phyloP scores from a whole-genome alignment of 2,888 invertebrate species.

The Plagodis pulveraria region DNA sequence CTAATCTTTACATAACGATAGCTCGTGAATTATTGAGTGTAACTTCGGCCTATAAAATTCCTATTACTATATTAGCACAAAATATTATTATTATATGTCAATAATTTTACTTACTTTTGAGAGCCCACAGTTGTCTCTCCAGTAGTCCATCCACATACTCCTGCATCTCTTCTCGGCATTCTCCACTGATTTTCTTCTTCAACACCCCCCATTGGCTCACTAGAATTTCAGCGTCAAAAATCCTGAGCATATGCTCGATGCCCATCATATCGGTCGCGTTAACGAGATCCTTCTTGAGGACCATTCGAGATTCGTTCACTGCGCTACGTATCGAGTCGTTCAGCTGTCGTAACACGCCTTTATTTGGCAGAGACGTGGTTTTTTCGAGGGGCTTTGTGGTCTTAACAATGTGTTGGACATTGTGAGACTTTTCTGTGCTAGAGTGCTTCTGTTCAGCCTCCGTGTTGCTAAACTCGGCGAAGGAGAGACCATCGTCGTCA shows the following conservation, averaged over 20 bases:
- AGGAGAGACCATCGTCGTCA: slow-evolving; percentile 73
- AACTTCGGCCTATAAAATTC: slow-evolving; percentile 18
- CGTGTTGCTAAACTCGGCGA: slow-evolving; percentile 65
- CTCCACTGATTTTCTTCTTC: slow-evolving; percentile 71
- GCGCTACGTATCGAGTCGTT: slow-evolving; percentile 65
- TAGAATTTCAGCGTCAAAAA: slow-evolving; percentile 84
- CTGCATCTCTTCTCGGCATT: slow-evolving; percentile 85
- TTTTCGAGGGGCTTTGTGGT: slow-evolving; percentile 58
- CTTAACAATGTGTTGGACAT: slow-evolving; percentile 78
- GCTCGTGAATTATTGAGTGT: slow-evolving; percentile 29
- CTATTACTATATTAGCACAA: too few species aligned
- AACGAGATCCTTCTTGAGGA: slow-evolving; percentile 45
- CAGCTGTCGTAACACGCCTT: slow-evolving; percentile 62
- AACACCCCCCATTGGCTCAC: slow-evolving; percentile 83
- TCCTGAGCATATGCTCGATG: slow-evolving; percentile 81
- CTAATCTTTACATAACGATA: slow-evolving; percentile 39
- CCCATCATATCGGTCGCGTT: slow-evolving; percentile 54
- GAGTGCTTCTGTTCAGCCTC: slow-evolving; percentile 55
- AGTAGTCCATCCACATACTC: slow-evolving; percentile 85
- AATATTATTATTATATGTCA: neutral
- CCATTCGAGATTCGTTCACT: slow-evolving; percentile 70
- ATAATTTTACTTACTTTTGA: slow-evolving; percentile 86
- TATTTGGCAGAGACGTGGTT: slow-evolving; percentile 60
- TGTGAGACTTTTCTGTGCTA: slow-evolving; percentile 74
- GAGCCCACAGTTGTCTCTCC: slow-evolving; percentile 87